Conservation (phyloP, 1,140 invertebrate genomes). For the Heliconius hermathena region DNA sequence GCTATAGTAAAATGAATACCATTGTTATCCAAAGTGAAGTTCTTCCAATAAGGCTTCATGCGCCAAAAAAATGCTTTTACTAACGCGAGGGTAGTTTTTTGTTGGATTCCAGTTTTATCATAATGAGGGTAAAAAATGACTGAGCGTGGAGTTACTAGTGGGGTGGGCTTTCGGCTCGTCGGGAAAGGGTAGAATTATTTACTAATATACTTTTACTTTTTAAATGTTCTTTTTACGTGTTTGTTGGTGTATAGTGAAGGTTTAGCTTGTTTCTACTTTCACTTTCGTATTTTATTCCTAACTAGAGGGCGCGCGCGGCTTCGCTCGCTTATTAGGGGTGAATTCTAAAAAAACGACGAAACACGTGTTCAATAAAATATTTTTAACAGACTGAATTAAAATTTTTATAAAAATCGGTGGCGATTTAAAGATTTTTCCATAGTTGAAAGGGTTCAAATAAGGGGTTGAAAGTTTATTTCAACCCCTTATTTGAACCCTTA, state of each 20-base stretch:
- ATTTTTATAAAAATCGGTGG: no score
- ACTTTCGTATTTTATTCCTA: background rate
- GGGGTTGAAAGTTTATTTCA: no score
- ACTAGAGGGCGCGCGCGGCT: no score
- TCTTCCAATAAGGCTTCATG: conserved; percentile 1
- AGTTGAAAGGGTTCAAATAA: no score
- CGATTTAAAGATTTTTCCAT: no score
- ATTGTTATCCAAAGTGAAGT: background rate
- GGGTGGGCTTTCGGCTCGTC: background rate
- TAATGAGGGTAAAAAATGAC: conserved; percentile 14
- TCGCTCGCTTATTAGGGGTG: no score
- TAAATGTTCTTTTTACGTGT: background rate
- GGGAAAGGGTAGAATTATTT: conserved; percentile 7
- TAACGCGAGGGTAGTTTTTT: conserved; percentile 17
- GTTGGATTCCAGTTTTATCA: conserved; percentile 16
- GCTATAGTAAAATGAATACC: background rate
- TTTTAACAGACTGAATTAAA: no score
- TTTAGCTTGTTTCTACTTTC: background rate
- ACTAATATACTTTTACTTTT: background rate
- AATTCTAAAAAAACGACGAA: no score
- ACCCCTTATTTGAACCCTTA: no score
- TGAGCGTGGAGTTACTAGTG: background rate
- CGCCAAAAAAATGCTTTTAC: conserved; percentile 13
- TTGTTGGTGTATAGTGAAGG: background rate
- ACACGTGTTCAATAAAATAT: no score